Percentiles rank a stretch among this genome's conserved stretches.
Conservation (phyloP, 2,888 invertebrate genomes). For the Platerodrilus igneus region DNA sequence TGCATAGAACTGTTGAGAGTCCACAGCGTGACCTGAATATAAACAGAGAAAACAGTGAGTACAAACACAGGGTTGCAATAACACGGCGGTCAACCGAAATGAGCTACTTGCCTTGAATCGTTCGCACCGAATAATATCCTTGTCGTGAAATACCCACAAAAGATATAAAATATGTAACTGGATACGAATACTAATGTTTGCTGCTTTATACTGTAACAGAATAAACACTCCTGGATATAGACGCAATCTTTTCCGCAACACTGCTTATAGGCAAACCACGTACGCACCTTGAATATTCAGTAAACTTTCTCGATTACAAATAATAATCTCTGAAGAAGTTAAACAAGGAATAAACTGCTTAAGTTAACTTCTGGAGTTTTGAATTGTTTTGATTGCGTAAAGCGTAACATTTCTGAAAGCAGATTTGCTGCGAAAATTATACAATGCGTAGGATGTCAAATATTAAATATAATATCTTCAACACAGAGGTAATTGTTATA, state of each 20-base stretch:
- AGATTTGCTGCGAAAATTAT: no score
- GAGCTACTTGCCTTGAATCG: slow-evolving; percentile 42
- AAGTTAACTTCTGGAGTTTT: no score
- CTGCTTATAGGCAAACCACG: no score
- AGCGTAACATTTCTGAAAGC: no score
- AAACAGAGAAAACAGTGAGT: slow-evolving; percentile 25
- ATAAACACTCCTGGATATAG: slow-evolving; percentile 8
- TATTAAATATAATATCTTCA: no score
- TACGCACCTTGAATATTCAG: no score
- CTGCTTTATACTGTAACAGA: slow-evolving; percentile 17
- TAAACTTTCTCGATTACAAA: no score
- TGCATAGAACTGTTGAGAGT: slow-evolving; percentile 36
- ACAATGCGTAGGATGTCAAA: no score
- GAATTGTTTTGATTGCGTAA: no score
- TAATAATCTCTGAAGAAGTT: no score
- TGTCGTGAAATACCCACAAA: slow-evolving; percentile 44
- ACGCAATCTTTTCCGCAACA: slow-evolving; percentile 7
- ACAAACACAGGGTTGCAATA: slow-evolving; percentile 40
- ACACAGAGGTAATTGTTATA: no score
- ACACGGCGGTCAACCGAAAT: slow-evolving; percentile 46
- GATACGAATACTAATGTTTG: slow-evolving; percentile 41
- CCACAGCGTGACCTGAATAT: slow-evolving; percentile 39
- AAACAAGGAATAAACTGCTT: no score
- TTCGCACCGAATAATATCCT: slow-evolving; percentile 43
- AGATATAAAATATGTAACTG: slow-evolving; percentile 46